These are phyloP conservation scores for Albula goreensis DNA, from an alignment of 2,113 vertebrate species.

Conservation along the genomic window DNA sequence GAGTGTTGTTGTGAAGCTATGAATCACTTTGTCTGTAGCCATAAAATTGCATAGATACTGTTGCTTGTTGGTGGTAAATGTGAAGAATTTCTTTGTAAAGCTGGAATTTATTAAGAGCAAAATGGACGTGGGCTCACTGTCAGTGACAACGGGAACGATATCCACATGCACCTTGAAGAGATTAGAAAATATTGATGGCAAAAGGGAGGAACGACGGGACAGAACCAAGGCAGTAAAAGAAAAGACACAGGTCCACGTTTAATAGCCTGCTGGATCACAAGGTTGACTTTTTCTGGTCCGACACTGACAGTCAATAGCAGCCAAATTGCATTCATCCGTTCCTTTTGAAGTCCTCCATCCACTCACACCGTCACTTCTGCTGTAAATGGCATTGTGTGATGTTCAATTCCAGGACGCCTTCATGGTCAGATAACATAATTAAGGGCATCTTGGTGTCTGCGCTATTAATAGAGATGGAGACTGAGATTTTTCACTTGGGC, in stretches of 20 bases:
- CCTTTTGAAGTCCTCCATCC: neutral
- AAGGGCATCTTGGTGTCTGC: neutral
- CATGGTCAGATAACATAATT: slow-evolving; percentile 11
- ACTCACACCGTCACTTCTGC: neutral
- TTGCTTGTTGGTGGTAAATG: neutral
- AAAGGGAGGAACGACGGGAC: neutral
- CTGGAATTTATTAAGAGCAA: neutral
- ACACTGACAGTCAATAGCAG: neutral
- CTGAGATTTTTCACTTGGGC: neutral
- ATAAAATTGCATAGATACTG: neutral
- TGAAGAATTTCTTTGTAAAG: neutral
- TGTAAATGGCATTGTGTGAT: neutral
- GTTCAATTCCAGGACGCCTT: neutral
- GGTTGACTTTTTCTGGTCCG: neutral
- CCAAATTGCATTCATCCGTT: neutral
- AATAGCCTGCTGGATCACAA: neutral
- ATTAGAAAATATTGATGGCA: neutral
- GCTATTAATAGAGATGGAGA: neutral
- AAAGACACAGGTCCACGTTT: neutral
- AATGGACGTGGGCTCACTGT: neutral
- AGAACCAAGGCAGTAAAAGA: neutral
- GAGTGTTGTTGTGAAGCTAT: neutral
- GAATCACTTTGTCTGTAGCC: neutral
- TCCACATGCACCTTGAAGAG: neutral
- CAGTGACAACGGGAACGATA: neutral